Base-by-base conservation (phyloP, 2,113 vertebrate species). In the Atlantisia rogersi region DNA sequence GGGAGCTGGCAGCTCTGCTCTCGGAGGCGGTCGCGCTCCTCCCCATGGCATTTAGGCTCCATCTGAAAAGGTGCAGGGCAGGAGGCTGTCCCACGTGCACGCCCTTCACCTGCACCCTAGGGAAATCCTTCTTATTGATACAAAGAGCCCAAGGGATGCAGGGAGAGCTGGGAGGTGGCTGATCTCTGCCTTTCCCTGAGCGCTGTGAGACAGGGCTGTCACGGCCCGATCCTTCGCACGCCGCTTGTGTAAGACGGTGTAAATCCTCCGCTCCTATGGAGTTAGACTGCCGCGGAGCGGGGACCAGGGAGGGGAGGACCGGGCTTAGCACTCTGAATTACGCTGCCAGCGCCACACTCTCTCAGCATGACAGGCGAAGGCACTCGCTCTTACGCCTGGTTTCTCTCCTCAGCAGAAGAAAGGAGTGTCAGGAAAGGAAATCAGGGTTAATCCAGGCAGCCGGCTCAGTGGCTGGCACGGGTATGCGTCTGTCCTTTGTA, bases 401-500 rank as follows among this genome's bases (percentile, higher is more conserved):
- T 93, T 80, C 67, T 56, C 68, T 82, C 88, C 82, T 84, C 24
- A 1, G 90, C 60, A 82, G 92, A 92, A 96, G 91, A 95, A 95
- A 94, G 74, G 81, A 81, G 68, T 92, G 86, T 88, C 92, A 96
- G 88, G 91, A 58, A 62, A 89, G 91, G 86, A 89, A 92, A 95
- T 75, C 70, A 65, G 92, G 90, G 62, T 97, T 95, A 69, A 83
- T 94, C 91, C 88, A 94, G 86, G 92, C 88, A 82, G 75, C 86
- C 59, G 6, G 95, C 86, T 82, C 85, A 82, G 75, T 82, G 53
- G 58, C 78, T 94, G 92, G 94, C 79, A 85, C 73, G 78, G 82
- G 88, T 60, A n/a, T 9, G 4, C 16, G 8, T 31, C 82, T 77
- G 65, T 92, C 95, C 95, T 97, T 96, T 94, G 74, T 85, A 75